Conservation (phyloP, 2,797 vertebrate species). For the Crenuchus spilurus region DNA sequence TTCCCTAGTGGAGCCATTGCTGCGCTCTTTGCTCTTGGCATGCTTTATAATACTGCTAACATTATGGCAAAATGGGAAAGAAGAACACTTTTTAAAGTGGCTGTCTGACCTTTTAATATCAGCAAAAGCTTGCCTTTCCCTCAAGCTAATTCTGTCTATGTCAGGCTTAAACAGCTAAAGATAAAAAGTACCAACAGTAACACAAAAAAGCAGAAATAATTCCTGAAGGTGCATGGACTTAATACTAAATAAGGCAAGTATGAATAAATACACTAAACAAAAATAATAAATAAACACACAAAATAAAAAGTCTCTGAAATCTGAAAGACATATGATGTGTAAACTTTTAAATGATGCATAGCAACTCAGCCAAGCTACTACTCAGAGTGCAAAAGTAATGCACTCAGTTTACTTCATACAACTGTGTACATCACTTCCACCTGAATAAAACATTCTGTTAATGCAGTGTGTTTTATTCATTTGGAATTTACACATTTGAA, state of each 20-base stretch:
- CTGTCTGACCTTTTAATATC: constrained; percentile 24
- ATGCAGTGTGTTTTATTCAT: no score
- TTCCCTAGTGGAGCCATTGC: constrained; percentile 35
- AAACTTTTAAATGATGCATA: neutral
- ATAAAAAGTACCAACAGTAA: neutral
- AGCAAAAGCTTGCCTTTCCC: constrained; percentile 28
- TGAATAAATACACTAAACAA: neutral
- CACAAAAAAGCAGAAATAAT: constrained; percentile 3
- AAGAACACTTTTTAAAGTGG: neutral
- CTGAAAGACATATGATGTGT: neutral
- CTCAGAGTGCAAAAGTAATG: neutral
- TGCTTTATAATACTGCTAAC: constrained; percentile 65
- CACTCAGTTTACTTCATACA: neutral
- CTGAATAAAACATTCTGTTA: neutral
- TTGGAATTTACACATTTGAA: neutral
- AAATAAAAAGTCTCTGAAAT: neutral
- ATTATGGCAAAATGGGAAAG: constrained; percentile 1
- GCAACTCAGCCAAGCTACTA: no score
- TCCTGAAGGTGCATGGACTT: constrained; percentile 12
- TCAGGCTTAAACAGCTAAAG: constrained; percentile 29
- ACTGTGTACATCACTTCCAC: neutral
- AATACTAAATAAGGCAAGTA: constrained; percentile 9
- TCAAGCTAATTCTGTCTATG: constrained; percentile 37
- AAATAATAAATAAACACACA: neutral
- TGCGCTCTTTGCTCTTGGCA: constrained; percentile 63